Evolutionary conservation across 2,888 invertebrate genomes (phyloP), one percentile per base, ranked within the genome.

Genomic region (Allophyes oxyacanthae): DNA sequence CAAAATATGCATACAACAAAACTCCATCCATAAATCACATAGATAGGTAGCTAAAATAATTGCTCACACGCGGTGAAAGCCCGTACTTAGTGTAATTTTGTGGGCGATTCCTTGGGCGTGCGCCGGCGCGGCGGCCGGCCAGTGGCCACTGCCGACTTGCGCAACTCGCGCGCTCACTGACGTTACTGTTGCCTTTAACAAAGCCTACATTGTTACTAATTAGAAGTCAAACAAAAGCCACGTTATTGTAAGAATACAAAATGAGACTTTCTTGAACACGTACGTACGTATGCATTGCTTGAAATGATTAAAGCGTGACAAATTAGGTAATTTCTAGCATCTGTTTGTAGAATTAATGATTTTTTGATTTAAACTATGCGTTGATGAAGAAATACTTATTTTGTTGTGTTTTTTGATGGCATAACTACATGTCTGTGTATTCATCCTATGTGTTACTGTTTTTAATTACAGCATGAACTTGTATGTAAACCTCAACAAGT

Each of bases 191-290:
- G 37, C 37, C 28, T 46, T 30, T 43, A 60, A 72, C 64, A 72
- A 60, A 64, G 61, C 64, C 57, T 44, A 43, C 54, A 48, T 56
- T 64, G 58, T 54, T 60, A 49, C 76, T 63, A 72, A 67, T 72
- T 64, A 70, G 37, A 56, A 51, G 36, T 42, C 49, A 60, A 64
- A 75, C 51, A 64, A 51, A 62, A 48, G 41, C 64, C 64, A 44
- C 42, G 44, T 13, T 53, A 55, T 44, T 66, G 42, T 42, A 49
- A 46, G 52, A 50, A 59, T 54, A 54, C 37, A 26, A 45, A 54
- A 57, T 50, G 51, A 54, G 44, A 36, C 41, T 51, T 37, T 20
- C 30, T 43, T 46, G 41, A 13, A 37, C 36, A n/a, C 13, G 26
- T 37, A 25, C 30, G 30, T 28, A 6, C 6, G 28, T 28, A 6